Evolutionary conservation across 2,797 vertebrate genomes (phyloP).

Genomic region (Epinephelus coioides): DNA sequence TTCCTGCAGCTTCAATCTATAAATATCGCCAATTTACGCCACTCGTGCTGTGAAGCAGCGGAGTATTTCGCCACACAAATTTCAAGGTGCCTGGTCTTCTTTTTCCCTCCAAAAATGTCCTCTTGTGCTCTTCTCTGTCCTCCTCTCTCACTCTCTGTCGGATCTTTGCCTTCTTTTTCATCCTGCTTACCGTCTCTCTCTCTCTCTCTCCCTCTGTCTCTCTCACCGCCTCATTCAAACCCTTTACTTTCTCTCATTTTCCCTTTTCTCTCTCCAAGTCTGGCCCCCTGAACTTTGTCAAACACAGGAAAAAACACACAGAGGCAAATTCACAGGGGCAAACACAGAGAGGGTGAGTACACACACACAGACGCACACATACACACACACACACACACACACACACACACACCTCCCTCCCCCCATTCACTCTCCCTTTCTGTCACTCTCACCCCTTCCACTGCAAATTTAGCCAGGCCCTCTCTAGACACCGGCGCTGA

Average conservation of each 20-base stretch:
- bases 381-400: slow-evolving; percentile 17
- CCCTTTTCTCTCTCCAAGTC: slow-evolving; percentile 67
- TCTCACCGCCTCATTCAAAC: slow-evolving; percentile 67
- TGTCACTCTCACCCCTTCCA: slow-evolving; percentile 63
- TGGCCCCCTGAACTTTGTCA: slow-evolving; percentile 77
- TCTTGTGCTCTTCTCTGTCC: slow-evolving; percentile 46
- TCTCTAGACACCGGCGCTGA: slow-evolving; percentile 57
- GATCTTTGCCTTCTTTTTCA: slow-evolving; percentile 59
- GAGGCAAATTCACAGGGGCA: slow-evolving; percentile 67
- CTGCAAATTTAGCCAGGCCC: slow-evolving; percentile 60
- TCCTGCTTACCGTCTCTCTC: slow-evolving; percentile 48
- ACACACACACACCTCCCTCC: slow-evolving; percentile 37
- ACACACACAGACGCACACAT: slow-evolving; percentile 24
- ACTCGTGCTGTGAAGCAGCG: slow-evolving; percentile 69
- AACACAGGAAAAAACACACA: slow-evolving; percentile 74
- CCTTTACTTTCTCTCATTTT: slow-evolving; percentile 75
- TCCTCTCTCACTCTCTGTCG: slow-evolving; percentile 36
- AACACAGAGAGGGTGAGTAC: slow-evolving; percentile 50
- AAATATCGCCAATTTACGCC: slow-evolving; percentile 79
- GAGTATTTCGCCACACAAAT: slow-evolving; percentile 59
- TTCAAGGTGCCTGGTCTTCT: slow-evolving; percentile 62
- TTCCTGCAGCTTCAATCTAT: slow-evolving; percentile 80
- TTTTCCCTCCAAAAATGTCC: slow-evolving; percentile 72
- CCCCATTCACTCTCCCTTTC: slow-evolving; percentile 65
- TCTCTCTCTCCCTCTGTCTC: not conserved